Conservation (phyloP, 2,797 vertebrate species). For the Scyliorhinus canicula region DNA sequence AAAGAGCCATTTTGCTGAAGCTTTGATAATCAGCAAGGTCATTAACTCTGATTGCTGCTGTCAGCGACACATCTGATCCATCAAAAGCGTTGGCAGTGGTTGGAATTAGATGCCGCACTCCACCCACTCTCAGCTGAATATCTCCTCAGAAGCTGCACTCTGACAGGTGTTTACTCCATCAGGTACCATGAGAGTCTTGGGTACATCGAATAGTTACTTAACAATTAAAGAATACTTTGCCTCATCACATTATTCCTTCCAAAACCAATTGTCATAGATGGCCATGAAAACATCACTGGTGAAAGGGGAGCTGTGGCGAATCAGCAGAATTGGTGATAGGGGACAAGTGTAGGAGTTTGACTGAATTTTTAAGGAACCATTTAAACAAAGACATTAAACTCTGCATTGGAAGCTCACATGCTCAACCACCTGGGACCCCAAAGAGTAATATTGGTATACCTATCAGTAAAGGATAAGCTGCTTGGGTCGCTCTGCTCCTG, state of each 20-base stretch:
- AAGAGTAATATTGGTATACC: too few relatives aligned
- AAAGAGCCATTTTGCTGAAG: neutral
- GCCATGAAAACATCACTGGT: neutral
- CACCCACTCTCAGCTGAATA: neutral
- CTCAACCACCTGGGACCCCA: too few relatives aligned
- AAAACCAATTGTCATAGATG: neutral
- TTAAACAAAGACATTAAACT: too few relatives aligned
- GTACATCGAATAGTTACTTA: neutral
- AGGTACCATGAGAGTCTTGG: neutral
- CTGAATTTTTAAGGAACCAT: too few relatives aligned
- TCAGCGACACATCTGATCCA: neutral
- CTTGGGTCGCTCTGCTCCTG: too few relatives aligned
- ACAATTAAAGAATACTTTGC: neutral
- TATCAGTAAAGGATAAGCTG: too few relatives aligned
- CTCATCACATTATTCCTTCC: neutral
- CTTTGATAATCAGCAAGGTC: neutral
- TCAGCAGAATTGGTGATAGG: too few relatives aligned
- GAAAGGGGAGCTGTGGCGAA: neutral
- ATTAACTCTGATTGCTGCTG: neutral
- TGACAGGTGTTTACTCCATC: neutral
- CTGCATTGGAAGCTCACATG: too few relatives aligned
- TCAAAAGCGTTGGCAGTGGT: neutral
- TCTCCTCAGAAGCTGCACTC: neutral
- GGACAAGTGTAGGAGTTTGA: too few relatives aligned
- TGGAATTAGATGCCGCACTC: neutral